Evolutionary conservation across 2,113 vertebrate genomes (phyloP).

Genomic region (Chrysemys picta): DNA sequence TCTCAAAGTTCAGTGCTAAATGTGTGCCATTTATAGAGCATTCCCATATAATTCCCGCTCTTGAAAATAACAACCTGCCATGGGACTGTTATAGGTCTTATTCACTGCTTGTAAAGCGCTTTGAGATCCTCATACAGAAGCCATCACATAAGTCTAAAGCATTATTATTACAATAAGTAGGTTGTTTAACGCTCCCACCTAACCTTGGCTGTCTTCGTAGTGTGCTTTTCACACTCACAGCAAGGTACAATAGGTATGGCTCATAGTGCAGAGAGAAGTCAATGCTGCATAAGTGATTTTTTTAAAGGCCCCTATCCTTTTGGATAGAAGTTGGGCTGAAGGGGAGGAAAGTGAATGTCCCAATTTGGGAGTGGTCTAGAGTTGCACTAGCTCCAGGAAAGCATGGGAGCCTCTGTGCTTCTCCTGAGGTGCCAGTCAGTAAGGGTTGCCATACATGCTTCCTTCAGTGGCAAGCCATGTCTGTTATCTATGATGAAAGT

Average conservation of each 20-base stretch:
- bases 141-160: too few relatives aligned
- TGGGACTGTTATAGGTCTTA: too few relatives aligned
- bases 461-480: neutral
- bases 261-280: neutral
- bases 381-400: neutral
- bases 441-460: neutral
- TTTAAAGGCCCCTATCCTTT: too few relatives aligned
- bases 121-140: too few relatives aligned
- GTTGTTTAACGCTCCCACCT: neutral
- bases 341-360: neutral
- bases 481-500: neutral
- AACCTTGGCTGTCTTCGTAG: neutral
- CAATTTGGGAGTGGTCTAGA: rapidly evolving
- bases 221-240: neutral
- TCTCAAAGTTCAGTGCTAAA: neutral
- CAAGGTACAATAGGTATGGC: neutral
- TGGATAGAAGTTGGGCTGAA: neutral
- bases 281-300: neutral
- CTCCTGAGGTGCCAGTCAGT: rapidly evolving
- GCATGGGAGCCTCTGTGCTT: neutral
- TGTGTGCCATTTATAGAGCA: too few relatives aligned
- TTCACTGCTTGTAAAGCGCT: too few relatives aligned
- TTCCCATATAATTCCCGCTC: neutral
- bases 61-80: neutral
- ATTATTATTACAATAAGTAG: neutral